Evolutionary conservation across 1,140 invertebrate species (phyloP).

Genomic region (Pygmarrhopalites habei): DNA sequence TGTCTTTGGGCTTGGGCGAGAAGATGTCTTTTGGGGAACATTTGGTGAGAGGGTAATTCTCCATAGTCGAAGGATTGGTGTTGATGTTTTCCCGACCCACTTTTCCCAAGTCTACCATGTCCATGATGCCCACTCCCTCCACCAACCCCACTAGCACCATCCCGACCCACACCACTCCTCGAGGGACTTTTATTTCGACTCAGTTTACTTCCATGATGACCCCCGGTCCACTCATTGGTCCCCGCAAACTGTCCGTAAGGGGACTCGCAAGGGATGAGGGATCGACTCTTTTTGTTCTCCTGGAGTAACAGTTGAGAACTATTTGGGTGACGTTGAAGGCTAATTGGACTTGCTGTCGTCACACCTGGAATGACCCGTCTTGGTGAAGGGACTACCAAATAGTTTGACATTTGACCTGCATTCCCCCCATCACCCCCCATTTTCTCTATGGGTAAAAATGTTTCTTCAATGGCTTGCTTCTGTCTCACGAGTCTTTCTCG

Average conservation of each 20-base stretch:
- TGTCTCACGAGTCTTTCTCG: slow-evolving; percentile 34
- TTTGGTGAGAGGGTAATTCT: slow-evolving; percentile 37
- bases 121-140: neutral
- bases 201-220: neutral
- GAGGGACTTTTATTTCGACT: slow-evolving; percentile 4
- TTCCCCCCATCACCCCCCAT: neutral
- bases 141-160: slow-evolving; percentile 12
- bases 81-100: neutral
- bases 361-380: slow-evolving; percentile 12
- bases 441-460: slow-evolving; percentile 12
- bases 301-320: slow-evolving; percentile 30
- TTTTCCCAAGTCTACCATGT: neutral
- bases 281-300: slow-evolving; percentile 35
- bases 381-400: slow-evolving; percentile 34
- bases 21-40: slow-evolving; percentile 38
- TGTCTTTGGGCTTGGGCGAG: slow-evolving; percentile 21
- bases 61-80: slow-evolving; percentile 37
- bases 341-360: slow-evolving; percentile 34
- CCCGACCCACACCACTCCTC: neutral
- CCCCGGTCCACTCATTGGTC: slow-evolving; percentile 11
- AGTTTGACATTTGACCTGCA: neutral
- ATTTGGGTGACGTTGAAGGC: slow-evolving; percentile 35
- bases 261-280: slow-evolving; percentile 36
- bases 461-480: slow-evolving; percentile 35
- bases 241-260: slow-evolving; percentile 14